Conservation (phyloP, 2,888 invertebrate genomes). For the Diarsia rubi region DNA sequence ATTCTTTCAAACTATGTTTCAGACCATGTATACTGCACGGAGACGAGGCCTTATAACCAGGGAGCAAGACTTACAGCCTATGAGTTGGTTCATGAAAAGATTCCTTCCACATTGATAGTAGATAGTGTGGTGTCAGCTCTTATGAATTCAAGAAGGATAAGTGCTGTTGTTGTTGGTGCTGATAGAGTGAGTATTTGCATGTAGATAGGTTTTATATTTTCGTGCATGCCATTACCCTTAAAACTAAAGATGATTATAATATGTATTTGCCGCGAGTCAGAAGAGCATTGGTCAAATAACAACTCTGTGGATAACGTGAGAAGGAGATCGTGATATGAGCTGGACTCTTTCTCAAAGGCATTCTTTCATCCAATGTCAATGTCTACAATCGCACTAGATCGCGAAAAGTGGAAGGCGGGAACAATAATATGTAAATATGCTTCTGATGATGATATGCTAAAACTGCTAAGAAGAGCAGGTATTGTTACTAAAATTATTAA, state of each 20-base stretch:
- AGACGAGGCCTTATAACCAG: conserved; percentile 99
- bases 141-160: conserved; percentile 95
- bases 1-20: conserved; percentile 69
- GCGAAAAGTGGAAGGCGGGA: no score
- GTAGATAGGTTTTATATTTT: neutral
- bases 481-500: neutral
- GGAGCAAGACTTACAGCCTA: conserved; percentile 98
- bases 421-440: no score
- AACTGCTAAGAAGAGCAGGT: neutral
- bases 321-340: no score
- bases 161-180: conserved; percentile 99
- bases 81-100: conserved; percentile 97
- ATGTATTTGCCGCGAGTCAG: no score
- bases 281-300: no score
- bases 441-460: neutral
- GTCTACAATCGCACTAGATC: no score
- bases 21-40: conserved; percentile 98
- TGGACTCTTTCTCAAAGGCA: no score
- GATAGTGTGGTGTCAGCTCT: conserved; percentile 98
- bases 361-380: no score
- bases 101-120: conserved; percentile 97
- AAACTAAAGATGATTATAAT: neutral
- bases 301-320: no score
- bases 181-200: conserved; percentile 94
- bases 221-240: neutral